A percentile compares a stretch with the other conserved stretches of the same genome.
phyloP scores from a whole-genome alignment of 2,888 invertebrate species.

The Drosophila tanythrix region DNA sequence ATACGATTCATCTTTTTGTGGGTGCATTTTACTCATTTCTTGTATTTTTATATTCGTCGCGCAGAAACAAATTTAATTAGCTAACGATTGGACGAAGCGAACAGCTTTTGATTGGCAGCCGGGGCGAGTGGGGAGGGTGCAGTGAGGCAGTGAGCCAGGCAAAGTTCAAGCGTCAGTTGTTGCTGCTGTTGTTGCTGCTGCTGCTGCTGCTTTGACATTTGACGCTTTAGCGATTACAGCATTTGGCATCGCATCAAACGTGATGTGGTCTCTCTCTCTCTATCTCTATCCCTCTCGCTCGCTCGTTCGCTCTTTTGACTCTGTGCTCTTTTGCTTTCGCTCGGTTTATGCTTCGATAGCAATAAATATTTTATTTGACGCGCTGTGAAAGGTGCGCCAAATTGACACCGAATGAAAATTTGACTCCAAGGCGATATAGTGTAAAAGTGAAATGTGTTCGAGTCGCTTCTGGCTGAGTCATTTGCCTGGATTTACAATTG shows the following conservation, averaged over 20 bases:
- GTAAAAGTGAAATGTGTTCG: conserved; percentile 19
- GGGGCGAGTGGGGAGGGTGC: not conserved
- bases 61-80: conserved; percentile 68
- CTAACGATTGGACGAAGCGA: conserved; percentile 42
- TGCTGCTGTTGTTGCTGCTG: conserved; percentile 43
- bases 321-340: conserved; percentile 18
- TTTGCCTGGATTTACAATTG: conserved; percentile 54
- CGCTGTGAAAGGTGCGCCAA: conserved; percentile 55
- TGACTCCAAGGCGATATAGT: conserved; percentile 5
- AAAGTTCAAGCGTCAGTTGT: conserved; percentile 47
- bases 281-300: not conserved
- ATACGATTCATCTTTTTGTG: conserved; percentile 60
- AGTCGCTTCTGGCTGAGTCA: conserved; percentile 28
- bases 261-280: conserved; percentile 40
- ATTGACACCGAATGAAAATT: conserved; percentile 44
- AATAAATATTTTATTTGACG: conserved; percentile 72
- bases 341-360: conserved; percentile 38
- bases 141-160: not conserved
- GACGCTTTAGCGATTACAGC: conserved; percentile 46
- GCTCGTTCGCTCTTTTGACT: not conserved
- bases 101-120: not conserved
- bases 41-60: conserved; percentile 1
- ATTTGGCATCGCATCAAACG: conserved; percentile 48
- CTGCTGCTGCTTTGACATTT: conserved; percentile 64
- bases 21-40: conserved; percentile 38